Percentiles rank a stretch among this genome's conserved stretches.
phyloP scores from a whole-genome alignment of 2,113 vertebrate species.

The Origma solitaria region DNA sequence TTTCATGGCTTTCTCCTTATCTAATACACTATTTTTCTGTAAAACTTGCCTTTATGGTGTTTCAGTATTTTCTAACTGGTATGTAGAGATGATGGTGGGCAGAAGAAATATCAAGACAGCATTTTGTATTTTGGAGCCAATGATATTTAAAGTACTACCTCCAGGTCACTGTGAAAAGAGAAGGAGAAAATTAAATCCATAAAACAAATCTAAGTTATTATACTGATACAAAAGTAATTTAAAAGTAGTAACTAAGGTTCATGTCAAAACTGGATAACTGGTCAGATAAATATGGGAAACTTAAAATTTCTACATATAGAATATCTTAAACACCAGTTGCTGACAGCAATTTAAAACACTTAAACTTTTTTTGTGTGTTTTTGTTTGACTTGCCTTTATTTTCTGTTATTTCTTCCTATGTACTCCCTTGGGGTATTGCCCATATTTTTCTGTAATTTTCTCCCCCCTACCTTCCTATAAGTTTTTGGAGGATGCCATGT shows the following conservation, averaged over 20 bases:
- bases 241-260: not conserved
- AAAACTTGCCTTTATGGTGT: not conserved
- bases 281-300: not conserved
- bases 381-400: not conserved
- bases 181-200: not conserved
- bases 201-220: not conserved
- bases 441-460: not conserved
- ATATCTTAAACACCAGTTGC: not conserved
- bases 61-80: not conserved
- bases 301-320: not conserved
- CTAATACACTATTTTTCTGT: not conserved
- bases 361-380: not conserved
- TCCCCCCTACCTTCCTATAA: fast-evolving
- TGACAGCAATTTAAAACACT: not conserved
- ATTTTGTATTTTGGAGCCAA: not conserved
- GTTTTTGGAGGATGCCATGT: not conserved
- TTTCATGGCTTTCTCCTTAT: not conserved
- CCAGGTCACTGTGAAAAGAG: not conserved
- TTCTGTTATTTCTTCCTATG: not conserved
- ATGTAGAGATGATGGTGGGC: not conserved
- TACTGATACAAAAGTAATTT: not conserved
- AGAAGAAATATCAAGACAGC: not conserved
- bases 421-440: not conserved
- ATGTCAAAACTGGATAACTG: not conserved
- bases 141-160: not conserved